Conservation (phyloP, 2,113 vertebrate genomes). For the Bufo gargarizans region DNA sequence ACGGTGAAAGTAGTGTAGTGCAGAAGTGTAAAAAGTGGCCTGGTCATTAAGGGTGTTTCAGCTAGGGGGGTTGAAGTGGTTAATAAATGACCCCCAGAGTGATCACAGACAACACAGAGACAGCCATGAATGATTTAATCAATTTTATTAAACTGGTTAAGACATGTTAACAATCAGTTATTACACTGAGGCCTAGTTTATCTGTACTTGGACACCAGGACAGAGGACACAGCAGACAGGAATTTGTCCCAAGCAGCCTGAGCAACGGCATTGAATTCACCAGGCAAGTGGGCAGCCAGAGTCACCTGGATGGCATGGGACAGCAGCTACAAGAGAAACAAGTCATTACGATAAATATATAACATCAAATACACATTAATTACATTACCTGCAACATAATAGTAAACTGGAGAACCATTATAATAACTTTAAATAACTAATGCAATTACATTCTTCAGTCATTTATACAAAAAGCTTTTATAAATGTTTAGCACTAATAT, state of each 20-base stretch:
- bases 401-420: neutral
- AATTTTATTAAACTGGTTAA: slow-evolving; percentile 1
- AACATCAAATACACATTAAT: neutral
- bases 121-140: neutral
- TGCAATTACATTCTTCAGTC: no score
- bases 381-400: neutral
- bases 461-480: no score
- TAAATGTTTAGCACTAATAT: neutral
- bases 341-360: neutral
- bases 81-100: neutral
- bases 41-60: no score
- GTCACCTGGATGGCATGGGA: slow-evolving; percentile 75
- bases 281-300: slow-evolving; percentile 61
- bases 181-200: slow-evolving; percentile 61
- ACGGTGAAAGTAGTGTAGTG: no score
- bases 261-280: slow-evolving; percentile 65
- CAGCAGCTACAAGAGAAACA: slow-evolving; percentile 70
- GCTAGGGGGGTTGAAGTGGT: no score
- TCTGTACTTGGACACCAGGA: slow-evolving; percentile 80
- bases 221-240: slow-evolving; percentile 62
- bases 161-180: neutral
- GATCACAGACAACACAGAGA: neutral
- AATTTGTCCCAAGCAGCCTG: slow-evolving; percentile 82
- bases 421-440: neutral
- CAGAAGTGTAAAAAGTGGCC: no score